phyloP scores from a whole-genome alignment of 2,797 vertebrate genomes.

The Urophycis tenuis region DNA sequence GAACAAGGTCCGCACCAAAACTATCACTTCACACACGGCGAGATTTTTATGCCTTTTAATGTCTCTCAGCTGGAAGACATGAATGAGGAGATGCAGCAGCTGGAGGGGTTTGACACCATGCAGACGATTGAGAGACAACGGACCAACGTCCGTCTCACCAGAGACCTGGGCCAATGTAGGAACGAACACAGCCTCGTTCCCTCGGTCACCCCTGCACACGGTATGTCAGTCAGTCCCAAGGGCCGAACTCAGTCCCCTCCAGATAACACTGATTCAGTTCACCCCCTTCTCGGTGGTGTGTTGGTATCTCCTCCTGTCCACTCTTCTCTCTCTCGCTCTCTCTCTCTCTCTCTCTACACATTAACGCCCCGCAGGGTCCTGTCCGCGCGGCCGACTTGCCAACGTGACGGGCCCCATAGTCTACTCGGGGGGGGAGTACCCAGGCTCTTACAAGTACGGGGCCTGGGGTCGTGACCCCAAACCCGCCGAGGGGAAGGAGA shows the following conservation, averaged over 20 bases:
- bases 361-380: slow-evolving; percentile 42
- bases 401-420: slow-evolving; percentile 51
- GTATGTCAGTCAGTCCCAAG: slow-evolving; percentile 26
- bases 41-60: neutral
- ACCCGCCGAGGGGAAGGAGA: slow-evolving; percentile 59
- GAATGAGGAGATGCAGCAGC: slow-evolving; percentile 40
- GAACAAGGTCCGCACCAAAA: neutral
- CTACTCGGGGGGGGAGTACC: slow-evolving; percentile 55
- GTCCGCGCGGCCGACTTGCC: slow-evolving; percentile 50
- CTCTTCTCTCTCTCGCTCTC: too few relatives aligned
- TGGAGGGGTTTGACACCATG: slow-evolving; percentile 57
- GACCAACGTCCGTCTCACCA: slow-evolving; percentile 55
- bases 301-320: neutral
- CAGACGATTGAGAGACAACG: slow-evolving; percentile 48
- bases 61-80: slow-evolving; percentile 50
- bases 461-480: slow-evolving; percentile 70
- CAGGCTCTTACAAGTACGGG: slow-evolving; percentile 55
- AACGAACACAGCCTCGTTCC: neutral
- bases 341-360: neutral
- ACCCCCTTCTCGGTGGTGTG: neutral
- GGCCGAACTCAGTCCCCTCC: neutral
- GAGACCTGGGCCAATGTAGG: slow-evolving; percentile 57
- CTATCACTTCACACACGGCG: neutral
- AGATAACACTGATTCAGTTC: neutral
- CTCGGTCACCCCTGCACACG: slow-evolving; percentile 24